Evolutionary conservation across 2,888 invertebrate genomes (phyloP).

Genomic region (Microplitis deprimator): DNA sequence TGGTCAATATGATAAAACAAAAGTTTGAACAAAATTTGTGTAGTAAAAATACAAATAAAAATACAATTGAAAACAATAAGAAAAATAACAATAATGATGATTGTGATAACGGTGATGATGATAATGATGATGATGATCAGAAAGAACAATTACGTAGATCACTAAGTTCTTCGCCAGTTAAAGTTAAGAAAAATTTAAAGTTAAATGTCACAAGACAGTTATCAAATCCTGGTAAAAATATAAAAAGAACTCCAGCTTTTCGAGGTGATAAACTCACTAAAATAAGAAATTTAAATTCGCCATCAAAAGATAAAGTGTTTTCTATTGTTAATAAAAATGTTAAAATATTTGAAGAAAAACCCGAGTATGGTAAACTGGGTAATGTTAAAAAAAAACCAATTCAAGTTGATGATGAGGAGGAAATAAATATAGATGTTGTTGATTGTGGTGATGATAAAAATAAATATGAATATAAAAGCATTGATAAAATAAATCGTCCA

Average conservation of each 20-base stretch:
- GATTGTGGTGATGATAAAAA: constrained; percentile 36
- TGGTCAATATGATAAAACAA: constrained; percentile 48
- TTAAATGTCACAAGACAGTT: constrained; percentile 70
- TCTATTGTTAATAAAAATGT: constrained; percentile 53
- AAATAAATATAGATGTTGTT: constrained; percentile 22
- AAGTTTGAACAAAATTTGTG: constrained; percentile 47
- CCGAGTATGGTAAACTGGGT: constrained; percentile 49
- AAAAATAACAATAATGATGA: background rate
- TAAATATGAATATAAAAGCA: constrained; percentile 35
- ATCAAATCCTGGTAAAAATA: constrained; percentile 74
- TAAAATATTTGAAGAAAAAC: constrained; percentile 54
- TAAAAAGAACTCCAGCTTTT: constrained; percentile 76
- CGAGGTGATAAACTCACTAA: constrained; percentile 70
- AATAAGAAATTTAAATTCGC: constrained; percentile 50
- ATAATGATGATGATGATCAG: background rate
- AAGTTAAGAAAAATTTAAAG: constrained; percentile 48
- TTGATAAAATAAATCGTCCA: constrained; percentile 26
- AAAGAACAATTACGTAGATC: constrained; percentile 43
- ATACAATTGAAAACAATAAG: background rate
- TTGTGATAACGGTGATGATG: too few relatives aligned
- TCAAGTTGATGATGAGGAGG: background rate
- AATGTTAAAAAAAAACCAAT: constrained; percentile 48
- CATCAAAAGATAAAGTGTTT: constrained; percentile 48
- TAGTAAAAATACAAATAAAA: constrained; percentile 29
- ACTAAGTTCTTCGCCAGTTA: constrained; percentile 47